Evolutionary conservation across 2,113 vertebrate species (phyloP).

Genomic region (Danionella cerebrum): DNA sequence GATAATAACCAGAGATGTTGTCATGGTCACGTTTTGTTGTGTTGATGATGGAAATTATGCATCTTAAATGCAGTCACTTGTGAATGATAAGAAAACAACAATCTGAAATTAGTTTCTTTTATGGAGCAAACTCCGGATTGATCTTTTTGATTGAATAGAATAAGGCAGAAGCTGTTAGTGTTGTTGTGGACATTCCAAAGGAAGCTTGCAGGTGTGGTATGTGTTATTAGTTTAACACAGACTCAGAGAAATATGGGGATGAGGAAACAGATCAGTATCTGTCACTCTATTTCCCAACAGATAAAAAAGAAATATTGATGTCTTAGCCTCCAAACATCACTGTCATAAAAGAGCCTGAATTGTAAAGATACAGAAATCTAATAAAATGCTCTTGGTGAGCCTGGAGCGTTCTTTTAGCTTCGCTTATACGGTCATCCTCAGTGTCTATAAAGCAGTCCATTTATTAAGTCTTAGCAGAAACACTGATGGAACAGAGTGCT

Average conservation of each 20-base stretch:
- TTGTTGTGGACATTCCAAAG: background rate
- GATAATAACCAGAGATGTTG: too few species aligned
- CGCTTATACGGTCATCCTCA: background rate
- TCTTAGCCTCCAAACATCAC: background rate
- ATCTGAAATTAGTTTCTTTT: background rate
- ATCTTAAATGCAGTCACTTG: background rate
- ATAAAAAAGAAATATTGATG: background rate
- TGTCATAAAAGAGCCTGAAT: background rate
- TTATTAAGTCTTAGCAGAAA: background rate
- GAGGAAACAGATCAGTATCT: background rate
- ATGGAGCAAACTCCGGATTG: background rate
- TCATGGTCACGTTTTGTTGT: too few species aligned
- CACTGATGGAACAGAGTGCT: background rate
- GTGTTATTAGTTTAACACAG: background rate
- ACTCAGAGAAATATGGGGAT: background rate
- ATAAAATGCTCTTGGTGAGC: slow-evolving; percentile 2
- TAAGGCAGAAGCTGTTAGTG: slow-evolving; percentile 2
- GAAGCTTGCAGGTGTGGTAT: background rate
- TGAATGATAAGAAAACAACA: background rate
- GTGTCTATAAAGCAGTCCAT: background rate
- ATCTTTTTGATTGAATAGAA: background rate
- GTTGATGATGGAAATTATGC: too few species aligned
- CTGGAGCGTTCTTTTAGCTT: background rate
- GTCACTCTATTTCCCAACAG: slow-evolving; percentile 7
- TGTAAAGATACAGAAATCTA: background rate